phyloP scores from a whole-genome alignment of 2,113 vertebrate species.

The Neomonachus schauinslandi region DNA sequence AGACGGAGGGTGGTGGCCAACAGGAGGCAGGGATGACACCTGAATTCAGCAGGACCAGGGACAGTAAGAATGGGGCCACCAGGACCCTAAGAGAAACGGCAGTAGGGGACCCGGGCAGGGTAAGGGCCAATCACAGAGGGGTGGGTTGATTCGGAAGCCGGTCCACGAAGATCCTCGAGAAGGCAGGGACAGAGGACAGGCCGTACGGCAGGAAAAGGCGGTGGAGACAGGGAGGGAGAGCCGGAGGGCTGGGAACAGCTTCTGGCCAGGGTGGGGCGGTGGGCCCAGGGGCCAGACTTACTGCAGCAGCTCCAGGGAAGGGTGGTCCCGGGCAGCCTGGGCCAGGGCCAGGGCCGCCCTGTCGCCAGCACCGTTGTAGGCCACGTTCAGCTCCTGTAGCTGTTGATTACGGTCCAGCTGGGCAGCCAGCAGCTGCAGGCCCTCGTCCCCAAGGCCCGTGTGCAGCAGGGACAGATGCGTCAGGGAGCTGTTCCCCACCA shows the following conservation, averaged over 20 bases:
- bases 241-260: too few relatives aligned
- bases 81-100: neutral
- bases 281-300: conserved; percentile 80
- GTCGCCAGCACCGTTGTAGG: conserved; percentile 95
- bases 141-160: neutral
- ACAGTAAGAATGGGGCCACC: neutral
- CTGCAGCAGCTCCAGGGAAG: conserved; percentile 90
- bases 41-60: neutral
- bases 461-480: conserved; percentile 92
- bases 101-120: neutral
- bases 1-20: neutral
- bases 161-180: neutral
- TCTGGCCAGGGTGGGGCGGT: fast-evolving
- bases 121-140: neutral
- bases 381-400: conserved; percentile 94
- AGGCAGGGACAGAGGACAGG: neutral
- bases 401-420: conserved; percentile 86
- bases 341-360: conserved; percentile 89
- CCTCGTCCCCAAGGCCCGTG: conserved; percentile 90
- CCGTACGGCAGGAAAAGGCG: neutral
- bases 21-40: neutral
- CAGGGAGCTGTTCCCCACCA: conserved; percentile 90
- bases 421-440: conserved; percentile 87
- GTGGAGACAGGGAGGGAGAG: fast-evolving
- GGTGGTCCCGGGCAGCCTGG: conserved; percentile 91